These are phyloP conservation scores for Myrmecobius fasciatus DNA, from an alignment of 2,113 vertebrate genomes.

Conservation along the genomic window DNA sequence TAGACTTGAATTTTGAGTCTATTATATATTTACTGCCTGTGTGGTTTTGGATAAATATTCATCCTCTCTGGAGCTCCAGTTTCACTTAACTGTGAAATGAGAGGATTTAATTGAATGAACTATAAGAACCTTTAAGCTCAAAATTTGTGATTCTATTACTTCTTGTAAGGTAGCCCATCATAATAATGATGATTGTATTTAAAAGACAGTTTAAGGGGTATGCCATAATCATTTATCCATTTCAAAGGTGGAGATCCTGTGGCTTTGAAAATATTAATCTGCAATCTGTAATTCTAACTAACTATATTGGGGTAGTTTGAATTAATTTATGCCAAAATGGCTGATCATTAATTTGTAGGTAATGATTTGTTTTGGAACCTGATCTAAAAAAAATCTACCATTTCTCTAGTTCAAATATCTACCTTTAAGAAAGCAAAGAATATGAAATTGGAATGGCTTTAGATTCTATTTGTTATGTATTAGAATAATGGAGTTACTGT, in stretches of 20 bases:
- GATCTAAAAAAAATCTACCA: background rate
- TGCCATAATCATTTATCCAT: fast-evolving
- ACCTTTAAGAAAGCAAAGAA: slow-evolving; percentile 34
- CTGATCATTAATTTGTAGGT: background rate
- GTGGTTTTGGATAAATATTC: background rate
- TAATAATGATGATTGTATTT: fast-evolving
- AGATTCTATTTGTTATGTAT: slow-evolving; percentile 18
- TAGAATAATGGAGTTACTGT: slow-evolving; percentile 72
- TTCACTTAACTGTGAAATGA: background rate
- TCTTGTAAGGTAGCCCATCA: background rate
- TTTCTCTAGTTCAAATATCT: slow-evolving; percentile 40
- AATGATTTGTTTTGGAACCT: background rate
- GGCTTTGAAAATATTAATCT: background rate
- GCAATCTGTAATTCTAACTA: background rate
- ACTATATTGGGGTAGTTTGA: background rate
- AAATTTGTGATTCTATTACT: background rate
- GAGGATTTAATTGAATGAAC: background rate
- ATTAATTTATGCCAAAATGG: background rate
- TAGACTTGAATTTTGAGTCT: background rate
- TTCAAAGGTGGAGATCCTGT: fast-evolving
- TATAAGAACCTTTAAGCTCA: background rate
- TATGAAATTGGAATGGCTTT: slow-evolving; percentile 4
- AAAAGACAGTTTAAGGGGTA: background rate
- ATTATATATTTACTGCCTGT: background rate
- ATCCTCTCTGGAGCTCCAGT: background rate